Base-by-base conservation (phyloP, 2,888 invertebrate species). In the Ophraella communa region DNA sequence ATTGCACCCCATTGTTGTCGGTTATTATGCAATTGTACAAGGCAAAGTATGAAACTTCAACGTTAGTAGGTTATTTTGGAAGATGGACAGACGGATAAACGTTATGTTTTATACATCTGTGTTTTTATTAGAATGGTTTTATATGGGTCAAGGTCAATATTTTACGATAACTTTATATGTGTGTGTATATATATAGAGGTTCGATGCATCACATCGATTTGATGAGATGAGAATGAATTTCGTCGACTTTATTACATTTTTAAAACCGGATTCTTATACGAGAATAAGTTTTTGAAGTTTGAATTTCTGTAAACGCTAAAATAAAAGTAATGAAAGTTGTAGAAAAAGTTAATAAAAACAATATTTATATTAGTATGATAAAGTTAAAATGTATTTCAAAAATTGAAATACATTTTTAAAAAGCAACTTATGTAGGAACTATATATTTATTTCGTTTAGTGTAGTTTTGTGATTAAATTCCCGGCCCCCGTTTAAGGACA, bases 1-100 rank as follows among this genome's bases (percentile, higher is more conserved):
- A 70, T 65, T 64, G 67, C 60, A 47, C 14, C 59, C 54, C 64
- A 64, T 61, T 68, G 64, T 61, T 58, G 64, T 68, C 66, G 65
- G 42, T 59, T 54, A 30, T 23, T n/a, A 33, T 66, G 68, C 72
- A 72, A 69, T 68, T 71, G 71, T 64, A 67, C 62, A 49, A 60
- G 49, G 18, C 33, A 30, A 51, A 39, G 11, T n/a, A 35, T 51
- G 24, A 42, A 21, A 30, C 27, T 30, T 33, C 8, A 23, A 47
- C 21, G 52, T 24, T 42, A 39, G 10, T 18, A 14, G 57, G 30
- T 58, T 35, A 23, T 42, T 55, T 55, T 52, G 27, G 18, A n/a
- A 59, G 59, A 49, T 59, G 49, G 42, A 51, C 52, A 20, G 59
- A 60, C 52, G 52, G 52, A 60, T 53, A 60, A 27, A n/a, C 23